Evolutionary conservation across 1,140 invertebrate genomes (phyloP).

Genomic region (Pogonus chalceus): DNA sequence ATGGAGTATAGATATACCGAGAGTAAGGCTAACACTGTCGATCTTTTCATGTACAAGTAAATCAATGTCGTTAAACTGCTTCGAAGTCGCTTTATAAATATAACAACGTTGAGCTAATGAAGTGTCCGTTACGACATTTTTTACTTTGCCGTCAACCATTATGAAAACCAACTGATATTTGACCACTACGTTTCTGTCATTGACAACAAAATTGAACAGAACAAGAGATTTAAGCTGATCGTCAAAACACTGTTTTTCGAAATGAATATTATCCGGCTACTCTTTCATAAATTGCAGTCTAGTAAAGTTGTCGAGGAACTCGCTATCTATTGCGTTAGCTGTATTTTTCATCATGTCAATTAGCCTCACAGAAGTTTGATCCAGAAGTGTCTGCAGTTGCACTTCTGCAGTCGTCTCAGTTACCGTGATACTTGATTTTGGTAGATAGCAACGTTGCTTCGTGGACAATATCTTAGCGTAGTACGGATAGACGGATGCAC

Average conservation of each 20-base stretch:
- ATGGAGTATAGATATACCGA: conserved; percentile 9
- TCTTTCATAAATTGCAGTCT: conserved; percentile 21
- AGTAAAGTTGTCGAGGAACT: conserved; percentile 17
- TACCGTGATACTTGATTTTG: no score
- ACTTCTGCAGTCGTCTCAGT: conserved; percentile 18
- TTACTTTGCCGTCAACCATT: conserved; percentile 30
- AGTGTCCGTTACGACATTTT: conserved; percentile 23
- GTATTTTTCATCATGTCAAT: conserved; percentile 9
- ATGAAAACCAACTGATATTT: conserved; percentile 21
- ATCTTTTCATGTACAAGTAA: background rate
- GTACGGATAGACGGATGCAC: no score
- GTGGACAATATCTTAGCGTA: no score
- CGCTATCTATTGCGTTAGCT: conserved; percentile 17
- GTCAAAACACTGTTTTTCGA: conserved; percentile 17
- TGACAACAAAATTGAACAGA: background rate
- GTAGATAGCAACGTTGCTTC: no score
- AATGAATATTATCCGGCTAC: conserved; percentile 14
- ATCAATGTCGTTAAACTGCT: conserved; percentile 21
- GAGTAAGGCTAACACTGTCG: background rate
- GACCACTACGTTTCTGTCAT: conserved; percentile 9
- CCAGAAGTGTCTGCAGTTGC: conserved; percentile 17
- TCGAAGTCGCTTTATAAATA: conserved; percentile 21
- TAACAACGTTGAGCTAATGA: conserved; percentile 19
- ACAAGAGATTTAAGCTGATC: conserved; percentile 10
- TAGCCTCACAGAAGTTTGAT: conserved; percentile 18